phyloP scores from a whole-genome alignment of 2,888 invertebrate genomes.

The Leuctra nigra region DNA sequence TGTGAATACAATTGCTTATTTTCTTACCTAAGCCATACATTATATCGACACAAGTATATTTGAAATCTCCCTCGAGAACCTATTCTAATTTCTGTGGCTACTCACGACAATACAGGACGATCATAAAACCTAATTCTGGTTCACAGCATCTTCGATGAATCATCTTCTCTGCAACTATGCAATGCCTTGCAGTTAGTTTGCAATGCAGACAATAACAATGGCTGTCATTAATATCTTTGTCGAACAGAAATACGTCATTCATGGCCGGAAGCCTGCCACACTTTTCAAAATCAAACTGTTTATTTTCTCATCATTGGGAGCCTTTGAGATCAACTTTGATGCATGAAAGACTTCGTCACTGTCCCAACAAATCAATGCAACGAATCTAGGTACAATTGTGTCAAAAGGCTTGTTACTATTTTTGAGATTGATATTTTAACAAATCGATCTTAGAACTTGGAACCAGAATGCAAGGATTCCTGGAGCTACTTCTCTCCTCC shows the following conservation, averaged over 20 bases:
- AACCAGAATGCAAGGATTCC: not conserved
- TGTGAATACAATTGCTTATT: no score
- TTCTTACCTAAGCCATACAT: no score
- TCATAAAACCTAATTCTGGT: no score
- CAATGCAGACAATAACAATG: slow-evolving; percentile 7
- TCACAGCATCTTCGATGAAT: no score
- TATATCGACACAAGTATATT: no score
- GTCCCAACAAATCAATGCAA: not conserved
- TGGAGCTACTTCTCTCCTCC: not conserved
- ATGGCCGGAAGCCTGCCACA: not conserved
- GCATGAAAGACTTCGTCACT: not conserved
- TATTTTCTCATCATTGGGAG: not conserved
- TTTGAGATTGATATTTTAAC: not conserved
- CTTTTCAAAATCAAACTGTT: not conserved
- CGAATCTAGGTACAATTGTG: not conserved
- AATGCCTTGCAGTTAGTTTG: no score
- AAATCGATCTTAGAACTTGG: not conserved
- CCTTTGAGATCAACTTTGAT: not conserved
- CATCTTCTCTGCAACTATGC: no score
- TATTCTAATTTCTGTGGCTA: no score
- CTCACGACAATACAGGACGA: no score
- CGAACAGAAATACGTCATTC: not conserved
- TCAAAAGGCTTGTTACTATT: not conserved
- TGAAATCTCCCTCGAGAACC: no score
- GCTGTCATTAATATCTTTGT: not conserved